Evolutionary conservation across 1,140 invertebrate genomes (phyloP), one percentile per base, ranked within the genome.

Genomic region (Orius insidiosus): DNA sequence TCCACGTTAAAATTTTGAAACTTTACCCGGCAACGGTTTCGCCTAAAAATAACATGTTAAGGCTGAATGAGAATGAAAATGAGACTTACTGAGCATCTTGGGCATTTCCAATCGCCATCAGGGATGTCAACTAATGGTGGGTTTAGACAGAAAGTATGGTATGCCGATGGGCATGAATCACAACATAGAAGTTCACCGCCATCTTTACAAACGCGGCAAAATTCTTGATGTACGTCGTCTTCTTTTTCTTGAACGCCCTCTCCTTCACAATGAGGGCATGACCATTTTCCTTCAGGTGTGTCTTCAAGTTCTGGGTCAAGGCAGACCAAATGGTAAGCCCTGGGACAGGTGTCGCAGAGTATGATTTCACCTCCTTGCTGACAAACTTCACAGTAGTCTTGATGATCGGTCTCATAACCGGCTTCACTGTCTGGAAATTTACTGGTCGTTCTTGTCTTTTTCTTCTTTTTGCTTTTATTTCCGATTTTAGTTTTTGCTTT

Each of bases 301-400:
- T 98, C 93, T 59, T 98, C 95, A 47, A 98, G 66, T 65, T 98
- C 94, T 0, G 95, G 94, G 55, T 99, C 95, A 45, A 98, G 65
- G 63, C 96, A 99, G 1, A 98, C 93, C 58, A 98, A 70, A 68
- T 99, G 96, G 64, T 98, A 99, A 1, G 95, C 95, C 55, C 90
- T 69, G 0, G 95, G 94, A 66, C 96, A 99, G 0, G 94, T 98
- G 68, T 99, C 96, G 62, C 96, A 99, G 2, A 99, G 71, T 48
- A 99, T 98, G 48, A 99, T 98, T 68, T 99, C 96, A 30, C 96
- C 96, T 36, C 95, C 96, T 76, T 98, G 94, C 63, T 98, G 93
- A 63, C 96, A 99, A n/a, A 98, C 94, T 67, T 98, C 94, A 63
- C 94, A 98, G 63, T 97, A 99, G 64, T 99, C 95, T 67, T 99